A percentile compares a stretch with the other conserved stretches of the same genome.
phyloP scores from a whole-genome alignment of 2,113 vertebrate species.

The Pyrgilauda ruficollis region DNA sequence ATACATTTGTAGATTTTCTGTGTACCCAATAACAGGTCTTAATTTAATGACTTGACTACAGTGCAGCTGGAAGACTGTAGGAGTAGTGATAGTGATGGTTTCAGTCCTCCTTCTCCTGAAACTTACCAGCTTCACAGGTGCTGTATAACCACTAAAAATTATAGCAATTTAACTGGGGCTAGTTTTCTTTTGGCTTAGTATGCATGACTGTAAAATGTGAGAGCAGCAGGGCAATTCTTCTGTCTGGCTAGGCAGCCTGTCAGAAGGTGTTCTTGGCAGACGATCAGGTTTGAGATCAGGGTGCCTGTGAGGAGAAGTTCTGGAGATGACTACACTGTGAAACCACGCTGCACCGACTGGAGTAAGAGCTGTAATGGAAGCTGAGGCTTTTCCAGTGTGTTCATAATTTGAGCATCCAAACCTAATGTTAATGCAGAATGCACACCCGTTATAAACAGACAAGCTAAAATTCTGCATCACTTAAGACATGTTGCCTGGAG shows the following conservation, averaged over 20 bases:
- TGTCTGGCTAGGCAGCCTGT: background rate
- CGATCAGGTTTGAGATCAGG: background rate
- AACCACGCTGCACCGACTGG: background rate
- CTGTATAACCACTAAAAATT: background rate
- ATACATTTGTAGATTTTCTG: background rate
- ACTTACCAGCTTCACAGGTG: background rate
- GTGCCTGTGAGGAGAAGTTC: background rate
- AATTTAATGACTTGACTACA: background rate
- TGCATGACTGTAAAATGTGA: background rate
- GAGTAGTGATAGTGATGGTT: background rate
- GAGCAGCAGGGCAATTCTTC: background rate
- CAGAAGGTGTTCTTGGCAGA: background rate
- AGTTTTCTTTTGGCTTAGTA: background rate
- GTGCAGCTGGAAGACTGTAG: background rate
- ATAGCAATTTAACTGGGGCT: background rate
- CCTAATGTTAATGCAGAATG: background rate
- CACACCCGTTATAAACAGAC: background rate
- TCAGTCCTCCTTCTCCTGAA: background rate
- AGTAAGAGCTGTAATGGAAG: background rate
- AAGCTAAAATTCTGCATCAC: background rate
- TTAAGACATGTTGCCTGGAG: background rate
- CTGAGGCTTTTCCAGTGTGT: background rate
- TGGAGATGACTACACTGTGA: background rate
- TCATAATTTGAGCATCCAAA: background rate
- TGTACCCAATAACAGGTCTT: background rate